These are phyloP conservation scores for Anas platyrhynchos DNA, from an alignment of 2,113 vertebrate genomes.

Conservation along the genomic window DNA sequence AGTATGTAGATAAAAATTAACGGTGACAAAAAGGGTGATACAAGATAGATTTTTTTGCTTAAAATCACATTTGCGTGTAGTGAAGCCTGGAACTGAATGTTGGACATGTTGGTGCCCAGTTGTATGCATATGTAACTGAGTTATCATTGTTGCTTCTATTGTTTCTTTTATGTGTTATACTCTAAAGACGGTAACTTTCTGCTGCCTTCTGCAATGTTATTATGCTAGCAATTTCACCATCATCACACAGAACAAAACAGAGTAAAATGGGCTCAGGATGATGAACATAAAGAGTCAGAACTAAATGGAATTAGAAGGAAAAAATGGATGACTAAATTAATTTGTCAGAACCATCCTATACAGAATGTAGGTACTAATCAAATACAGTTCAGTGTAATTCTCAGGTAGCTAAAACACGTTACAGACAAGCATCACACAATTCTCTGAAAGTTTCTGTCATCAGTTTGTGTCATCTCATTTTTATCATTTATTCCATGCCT, in stretches of 20 bases:
- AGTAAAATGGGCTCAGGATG: neutral
- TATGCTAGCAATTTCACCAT: neutral
- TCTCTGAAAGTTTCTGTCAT: neutral
- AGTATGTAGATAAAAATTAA: constrained; percentile 13
- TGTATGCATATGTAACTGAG: neutral
- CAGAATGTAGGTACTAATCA: neutral
- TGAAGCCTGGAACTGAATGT: neutral
- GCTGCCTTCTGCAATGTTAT: neutral
- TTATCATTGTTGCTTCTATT: neutral
- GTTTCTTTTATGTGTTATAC: neutral
- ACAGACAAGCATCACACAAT: neutral
- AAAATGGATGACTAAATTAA: neutral
- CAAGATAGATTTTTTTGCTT: neutral
- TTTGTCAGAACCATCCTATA: neutral
- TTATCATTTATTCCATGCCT: neutral
- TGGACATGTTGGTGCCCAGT: neutral
- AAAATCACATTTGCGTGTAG: neutral
- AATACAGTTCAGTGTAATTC: neutral
- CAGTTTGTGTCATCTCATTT: neutral
- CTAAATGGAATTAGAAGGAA: neutral
- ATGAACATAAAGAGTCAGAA: neutral
- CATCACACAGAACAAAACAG: neutral
- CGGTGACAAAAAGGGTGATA: neutral
- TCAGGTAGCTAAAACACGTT: neutral
- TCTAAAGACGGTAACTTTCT: neutral